phyloP scores from a whole-genome alignment of 1,140 invertebrate genomes.

The Aphelinus atriplicis region DNA sequence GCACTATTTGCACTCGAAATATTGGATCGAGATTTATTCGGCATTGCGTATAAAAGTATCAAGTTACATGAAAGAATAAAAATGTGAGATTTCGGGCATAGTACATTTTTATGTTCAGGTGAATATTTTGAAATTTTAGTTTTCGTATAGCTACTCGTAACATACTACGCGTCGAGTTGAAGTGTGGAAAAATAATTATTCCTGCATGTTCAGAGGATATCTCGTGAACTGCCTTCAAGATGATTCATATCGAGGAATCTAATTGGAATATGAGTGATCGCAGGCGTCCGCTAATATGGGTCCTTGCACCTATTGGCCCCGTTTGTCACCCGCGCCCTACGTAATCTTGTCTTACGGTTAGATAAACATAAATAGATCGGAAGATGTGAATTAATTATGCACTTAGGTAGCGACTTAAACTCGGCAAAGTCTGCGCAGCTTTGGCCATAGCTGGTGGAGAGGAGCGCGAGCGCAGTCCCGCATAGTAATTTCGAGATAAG shows the following conservation, averaged over 20 bases:
- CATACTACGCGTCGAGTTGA: not conserved
- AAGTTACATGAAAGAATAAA: not conserved
- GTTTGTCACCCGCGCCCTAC: no score
- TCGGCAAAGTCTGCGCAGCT: constrained; percentile 6
- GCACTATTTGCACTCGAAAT: no score
- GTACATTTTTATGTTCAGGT: no score
- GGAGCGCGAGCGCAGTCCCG: constrained; percentile 24
- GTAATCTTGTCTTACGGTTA: not conserved
- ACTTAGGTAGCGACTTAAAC: constrained; percentile 30
- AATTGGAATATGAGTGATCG: no score
- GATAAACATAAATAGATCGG: constrained; percentile 34
- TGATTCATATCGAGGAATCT: no score
- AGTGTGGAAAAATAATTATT: constrained; percentile 12
- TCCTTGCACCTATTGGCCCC: no score
- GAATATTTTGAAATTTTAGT: no score
- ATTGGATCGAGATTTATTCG: no score
- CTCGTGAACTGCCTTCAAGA: no score
- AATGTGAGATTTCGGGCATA: not conserved
- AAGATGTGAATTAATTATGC: constrained; percentile 39
- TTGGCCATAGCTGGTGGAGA: not conserved
- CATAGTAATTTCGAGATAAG: constrained; percentile 42
- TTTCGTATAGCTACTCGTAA: not conserved
- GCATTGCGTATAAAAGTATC: no score
- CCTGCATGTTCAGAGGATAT: no score
- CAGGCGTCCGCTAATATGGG: no score